phyloP scores from a whole-genome alignment of 2,113 vertebrate species.

The Alligator mississippiensis region DNA sequence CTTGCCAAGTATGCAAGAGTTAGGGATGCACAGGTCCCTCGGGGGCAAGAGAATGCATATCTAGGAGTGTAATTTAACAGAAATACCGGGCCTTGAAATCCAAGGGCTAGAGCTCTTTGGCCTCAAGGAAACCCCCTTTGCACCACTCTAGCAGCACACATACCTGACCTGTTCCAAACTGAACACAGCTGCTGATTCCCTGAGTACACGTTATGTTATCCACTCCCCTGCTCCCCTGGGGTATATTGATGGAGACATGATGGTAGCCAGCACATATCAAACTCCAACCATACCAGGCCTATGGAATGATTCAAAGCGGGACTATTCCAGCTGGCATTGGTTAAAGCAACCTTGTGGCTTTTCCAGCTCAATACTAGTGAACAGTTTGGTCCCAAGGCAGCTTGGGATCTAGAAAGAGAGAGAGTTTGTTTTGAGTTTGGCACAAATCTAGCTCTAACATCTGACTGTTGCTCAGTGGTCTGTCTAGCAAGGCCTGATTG shows the following conservation, averaged over 20 bases:
- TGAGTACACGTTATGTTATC: background rate
- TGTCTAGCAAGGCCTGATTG: background rate
- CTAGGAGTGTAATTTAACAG: conserved; percentile 61
- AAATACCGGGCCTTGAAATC: conserved; percentile 67
- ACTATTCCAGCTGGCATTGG: background rate
- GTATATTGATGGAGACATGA: background rate
- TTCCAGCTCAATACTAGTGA: background rate
- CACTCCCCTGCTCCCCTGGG: background rate
- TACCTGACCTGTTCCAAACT: background rate
- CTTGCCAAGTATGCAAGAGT: conserved; percentile 63
- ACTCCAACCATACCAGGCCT: background rate
- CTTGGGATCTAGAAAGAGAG: background rate
- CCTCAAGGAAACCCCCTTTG: background rate
- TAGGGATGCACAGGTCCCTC: conserved; percentile 50
- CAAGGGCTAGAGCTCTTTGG: conserved; percentile 8
- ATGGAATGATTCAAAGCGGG: background rate
- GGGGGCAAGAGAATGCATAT: background rate
- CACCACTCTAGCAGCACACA: background rate
- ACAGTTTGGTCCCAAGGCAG: background rate
- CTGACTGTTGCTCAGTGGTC: background rate
- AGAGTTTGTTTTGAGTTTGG: background rate
- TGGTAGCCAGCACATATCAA: background rate
- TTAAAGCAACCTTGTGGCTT: background rate
- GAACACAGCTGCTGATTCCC: background rate
- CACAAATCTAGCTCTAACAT: background rate